Conservation (phyloP, 2,797 vertebrate genomes). For the Rhinophrynus dorsalis region DNA sequence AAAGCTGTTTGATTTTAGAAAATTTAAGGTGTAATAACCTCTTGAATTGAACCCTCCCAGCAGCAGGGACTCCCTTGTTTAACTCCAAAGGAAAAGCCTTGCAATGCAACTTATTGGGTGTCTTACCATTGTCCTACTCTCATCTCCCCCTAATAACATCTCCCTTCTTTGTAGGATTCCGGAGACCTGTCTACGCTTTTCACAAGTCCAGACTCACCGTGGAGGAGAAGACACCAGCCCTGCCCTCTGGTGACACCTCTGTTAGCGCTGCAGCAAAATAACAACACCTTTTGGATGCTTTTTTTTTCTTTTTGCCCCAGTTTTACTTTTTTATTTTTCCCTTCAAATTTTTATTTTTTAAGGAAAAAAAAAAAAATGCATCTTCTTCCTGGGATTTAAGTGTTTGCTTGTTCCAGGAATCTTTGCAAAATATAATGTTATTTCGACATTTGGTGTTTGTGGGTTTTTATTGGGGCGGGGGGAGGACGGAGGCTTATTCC, state of each 20-base stretch:
- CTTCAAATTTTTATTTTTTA: background rate
- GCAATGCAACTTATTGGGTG: too few species aligned
- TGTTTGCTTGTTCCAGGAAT: background rate
- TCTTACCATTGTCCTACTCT: too few species aligned
- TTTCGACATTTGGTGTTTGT: background rate
- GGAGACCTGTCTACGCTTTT: constrained; percentile 81
- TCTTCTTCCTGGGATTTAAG: too few species aligned
- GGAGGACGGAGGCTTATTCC: too few species aligned
- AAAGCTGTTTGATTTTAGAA: too few species aligned
- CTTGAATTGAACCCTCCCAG: too few species aligned
- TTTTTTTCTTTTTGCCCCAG: background rate
- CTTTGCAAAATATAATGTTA: background rate
- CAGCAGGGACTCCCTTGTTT: too few species aligned
- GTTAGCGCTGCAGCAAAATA: background rate
- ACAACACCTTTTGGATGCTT: too few species aligned
- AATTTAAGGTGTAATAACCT: too few species aligned
- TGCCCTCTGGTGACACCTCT: background rate
- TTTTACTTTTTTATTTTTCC: background rate
- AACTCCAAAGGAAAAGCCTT: too few species aligned
- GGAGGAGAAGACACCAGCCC: constrained; percentile 42
- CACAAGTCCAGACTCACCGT: constrained; percentile 67
- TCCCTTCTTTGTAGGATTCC: constrained; percentile 69
- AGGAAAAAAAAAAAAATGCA: background rate
- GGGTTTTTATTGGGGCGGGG: background rate
- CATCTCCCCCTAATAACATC: too few species aligned